Percentiles rank a stretch among this genome's conserved stretches.
These are phyloP conservation scores for Tribolium freemani DNA, from an alignment of 2,888 invertebrate genomes.

Conservation along the genomic window DNA sequence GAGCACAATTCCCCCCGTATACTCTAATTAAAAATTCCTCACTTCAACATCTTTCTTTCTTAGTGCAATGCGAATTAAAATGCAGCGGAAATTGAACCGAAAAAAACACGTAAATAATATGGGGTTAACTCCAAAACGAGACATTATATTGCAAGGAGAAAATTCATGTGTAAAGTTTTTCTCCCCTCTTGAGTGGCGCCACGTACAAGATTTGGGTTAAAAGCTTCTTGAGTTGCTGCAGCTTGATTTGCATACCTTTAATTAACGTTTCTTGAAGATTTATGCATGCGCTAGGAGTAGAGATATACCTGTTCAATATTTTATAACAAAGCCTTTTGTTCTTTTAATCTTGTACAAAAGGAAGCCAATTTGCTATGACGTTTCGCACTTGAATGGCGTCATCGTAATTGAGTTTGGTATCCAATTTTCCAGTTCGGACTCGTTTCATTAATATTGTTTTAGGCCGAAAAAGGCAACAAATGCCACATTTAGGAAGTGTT, in stretches of 20 bases:
- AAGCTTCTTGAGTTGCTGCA: conserved; percentile 28
- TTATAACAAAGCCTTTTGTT: neutral
- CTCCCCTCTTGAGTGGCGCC: conserved; percentile 13
- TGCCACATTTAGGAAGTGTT: conserved; percentile 43
- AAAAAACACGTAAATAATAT: neutral
- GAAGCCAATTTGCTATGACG: conserved; percentile 23
- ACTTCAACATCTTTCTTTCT: conserved; percentile 6
- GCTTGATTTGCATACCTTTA: conserved; percentile 30
- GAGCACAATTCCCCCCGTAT: neutral
- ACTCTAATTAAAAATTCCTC: conserved; percentile 30
- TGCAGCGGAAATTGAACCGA: neutral
- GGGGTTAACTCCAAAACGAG: conserved; percentile 10
- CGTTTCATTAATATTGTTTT: conserved; percentile 42
- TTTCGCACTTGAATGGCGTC: conserved; percentile 31
- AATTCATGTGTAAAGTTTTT: conserved; percentile 31
- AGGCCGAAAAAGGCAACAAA: conserved; percentile 41
- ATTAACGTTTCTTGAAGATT: conserved; percentile 28
- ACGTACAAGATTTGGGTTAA: conserved; percentile 33
- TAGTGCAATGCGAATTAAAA: conserved; percentile 4
- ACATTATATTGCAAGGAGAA: conserved; percentile 22
- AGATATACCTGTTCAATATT: neutral
- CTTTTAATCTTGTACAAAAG: neutral
- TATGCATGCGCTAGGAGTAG: neutral
- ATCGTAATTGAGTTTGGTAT: conserved; percentile 37
- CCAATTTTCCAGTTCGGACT: conserved; percentile 34